Conservation (phyloP, 1,140 invertebrate species). For the Octopus sinensis region DNA sequence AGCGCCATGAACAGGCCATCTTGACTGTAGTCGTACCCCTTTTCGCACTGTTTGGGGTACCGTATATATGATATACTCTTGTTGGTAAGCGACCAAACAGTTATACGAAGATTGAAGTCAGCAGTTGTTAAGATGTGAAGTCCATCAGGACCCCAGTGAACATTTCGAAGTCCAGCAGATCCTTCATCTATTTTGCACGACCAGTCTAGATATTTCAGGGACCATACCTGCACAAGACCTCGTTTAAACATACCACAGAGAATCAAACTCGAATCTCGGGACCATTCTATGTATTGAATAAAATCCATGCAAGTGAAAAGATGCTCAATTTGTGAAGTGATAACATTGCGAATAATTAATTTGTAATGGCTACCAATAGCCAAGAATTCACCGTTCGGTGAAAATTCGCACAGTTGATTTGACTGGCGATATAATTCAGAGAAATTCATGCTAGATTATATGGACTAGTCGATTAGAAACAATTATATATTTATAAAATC, state of each 20-base stretch:
- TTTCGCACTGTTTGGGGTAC: slow-evolving; percentile 57
- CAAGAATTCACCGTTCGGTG: slow-evolving; percentile 8
- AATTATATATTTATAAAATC: no score
- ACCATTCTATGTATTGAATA: slow-evolving; percentile 59
- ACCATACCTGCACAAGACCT: slow-evolving; percentile 60
- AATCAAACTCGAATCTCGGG: slow-evolving; percentile 58
- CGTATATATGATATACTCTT: slow-evolving; percentile 60
- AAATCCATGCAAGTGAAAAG: slow-evolving; percentile 55
- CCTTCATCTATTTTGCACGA: slow-evolving; percentile 61
- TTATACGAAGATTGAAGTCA: slow-evolving; percentile 59
- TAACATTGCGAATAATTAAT: slow-evolving; percentile 54
- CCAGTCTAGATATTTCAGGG: slow-evolving; percentile 59
- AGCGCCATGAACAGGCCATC: slow-evolving; percentile 59
- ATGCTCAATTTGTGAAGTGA: slow-evolving; percentile 53
- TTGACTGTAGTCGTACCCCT: slow-evolving; percentile 51
- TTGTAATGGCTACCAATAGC: slow-evolving; percentile 54
- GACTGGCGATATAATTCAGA: background rate
- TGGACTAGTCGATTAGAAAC: no score
- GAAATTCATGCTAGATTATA: background rate
- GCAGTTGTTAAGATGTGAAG: slow-evolving; percentile 60
- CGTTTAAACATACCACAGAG: slow-evolving; percentile 58
- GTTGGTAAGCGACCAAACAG: slow-evolving; percentile 60
- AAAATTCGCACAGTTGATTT: slow-evolving; percentile 13
- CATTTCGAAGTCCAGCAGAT: slow-evolving; percentile 55
- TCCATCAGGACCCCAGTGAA: slow-evolving; percentile 59